phyloP scores from a whole-genome alignment of 2,888 invertebrate genomes.

The Gymnosoma rotundatum region DNA sequence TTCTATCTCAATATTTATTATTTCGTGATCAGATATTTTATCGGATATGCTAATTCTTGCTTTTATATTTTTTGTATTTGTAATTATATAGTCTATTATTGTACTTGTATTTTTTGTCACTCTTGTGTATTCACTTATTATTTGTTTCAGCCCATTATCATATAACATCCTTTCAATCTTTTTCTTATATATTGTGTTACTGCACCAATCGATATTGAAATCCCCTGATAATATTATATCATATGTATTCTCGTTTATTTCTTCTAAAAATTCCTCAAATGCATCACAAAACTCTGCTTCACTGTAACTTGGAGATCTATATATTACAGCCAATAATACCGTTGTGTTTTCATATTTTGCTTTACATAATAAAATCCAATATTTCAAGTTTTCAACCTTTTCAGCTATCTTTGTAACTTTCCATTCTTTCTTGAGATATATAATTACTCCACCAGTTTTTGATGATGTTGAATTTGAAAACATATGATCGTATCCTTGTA shows the following conservation, averaged over 20 bases:
- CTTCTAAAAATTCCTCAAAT: not conserved
- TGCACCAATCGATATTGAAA: constrained; percentile 4
- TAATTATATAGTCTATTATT: not conserved
- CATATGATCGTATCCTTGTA: no score
- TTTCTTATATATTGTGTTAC: no score
- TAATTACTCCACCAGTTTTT: no score
- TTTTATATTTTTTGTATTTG: not conserved
- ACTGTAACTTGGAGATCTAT: constrained; percentile 9
- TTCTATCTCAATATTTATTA: constrained; percentile 4
- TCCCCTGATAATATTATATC: not conserved
- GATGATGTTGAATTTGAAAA: no score
- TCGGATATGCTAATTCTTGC: not conserved
- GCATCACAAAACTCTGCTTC: no score
- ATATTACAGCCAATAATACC: not conserved
- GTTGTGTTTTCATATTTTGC: not conserved
- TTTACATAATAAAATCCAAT: not conserved
- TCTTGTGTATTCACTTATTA: not conserved
- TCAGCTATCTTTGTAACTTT: not conserved
- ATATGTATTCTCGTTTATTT: not conserved
- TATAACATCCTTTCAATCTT: not conserved
- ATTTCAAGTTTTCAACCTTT: not conserved
- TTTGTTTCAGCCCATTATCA: constrained; percentile 9
- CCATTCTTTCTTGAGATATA: not conserved
- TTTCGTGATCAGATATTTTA: constrained; percentile 20
- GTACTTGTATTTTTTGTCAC: not conserved